A percentile compares a stretch with the other conserved stretches of the same genome.
Conservation (phyloP, 2,888 invertebrate genomes). For the Dendrolimus houi region DNA sequence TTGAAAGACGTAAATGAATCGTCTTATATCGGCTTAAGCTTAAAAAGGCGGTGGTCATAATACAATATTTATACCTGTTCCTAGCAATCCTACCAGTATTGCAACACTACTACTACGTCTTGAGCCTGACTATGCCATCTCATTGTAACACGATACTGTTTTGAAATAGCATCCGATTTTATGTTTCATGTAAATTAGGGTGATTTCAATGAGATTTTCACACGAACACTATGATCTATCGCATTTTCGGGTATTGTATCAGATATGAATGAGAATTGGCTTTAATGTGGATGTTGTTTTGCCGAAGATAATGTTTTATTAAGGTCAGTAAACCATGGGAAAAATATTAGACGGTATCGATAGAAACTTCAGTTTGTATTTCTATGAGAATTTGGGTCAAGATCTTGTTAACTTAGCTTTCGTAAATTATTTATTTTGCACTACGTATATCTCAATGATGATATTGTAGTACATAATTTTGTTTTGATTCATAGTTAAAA, state of each 20-base stretch:
- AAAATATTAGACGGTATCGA: not conserved
- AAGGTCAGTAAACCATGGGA: conserved; percentile 1
- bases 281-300: not conserved
- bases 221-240: conserved; percentile 12
- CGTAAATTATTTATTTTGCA: conserved; percentile 21
- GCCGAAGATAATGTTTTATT: not conserved
- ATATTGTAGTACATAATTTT: too few relatives aligned
- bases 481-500: too few relatives aligned
- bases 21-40: too few relatives aligned
- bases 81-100: not conserved
- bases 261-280: not conserved
- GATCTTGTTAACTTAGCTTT: too few relatives aligned
- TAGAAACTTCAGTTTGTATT: not conserved
- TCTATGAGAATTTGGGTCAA: conserved; percentile 26
- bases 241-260: conserved; percentile 1
- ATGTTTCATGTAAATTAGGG: conserved; percentile 21
- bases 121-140: conserved; percentile 17
- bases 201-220: conserved; percentile 14
- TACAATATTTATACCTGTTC: too few relatives aligned
- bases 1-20: too few relatives aligned
- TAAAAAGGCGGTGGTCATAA: too few relatives aligned
- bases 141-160: conserved; percentile 16
- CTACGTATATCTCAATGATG: conserved; percentile 1
- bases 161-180: conserved; percentile 11
- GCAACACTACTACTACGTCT: not conserved